Conservation (phyloP, 2,113 vertebrate species). For the Dendropsophus ebraccatus region DNA sequence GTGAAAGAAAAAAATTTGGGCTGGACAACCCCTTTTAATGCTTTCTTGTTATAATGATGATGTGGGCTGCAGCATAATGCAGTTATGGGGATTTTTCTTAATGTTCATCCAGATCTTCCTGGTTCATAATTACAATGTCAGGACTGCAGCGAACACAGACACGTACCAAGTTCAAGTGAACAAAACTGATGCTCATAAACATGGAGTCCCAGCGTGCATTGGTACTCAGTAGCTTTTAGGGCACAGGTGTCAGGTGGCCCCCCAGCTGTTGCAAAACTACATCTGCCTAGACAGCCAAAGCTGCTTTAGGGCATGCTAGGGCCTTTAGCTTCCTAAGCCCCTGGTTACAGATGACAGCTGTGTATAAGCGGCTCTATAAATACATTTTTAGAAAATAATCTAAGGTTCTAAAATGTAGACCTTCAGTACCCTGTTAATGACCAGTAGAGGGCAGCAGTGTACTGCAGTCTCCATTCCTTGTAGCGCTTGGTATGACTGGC, state of each 20-base stretch:
- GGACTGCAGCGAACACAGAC: background rate
- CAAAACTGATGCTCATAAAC: too few relatives aligned
- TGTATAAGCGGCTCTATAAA: background rate
- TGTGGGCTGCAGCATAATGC: background rate
- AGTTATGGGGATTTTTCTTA: background rate
- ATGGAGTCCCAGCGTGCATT: too few relatives aligned
- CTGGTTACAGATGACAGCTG: background rate
- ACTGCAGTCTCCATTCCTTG: background rate
- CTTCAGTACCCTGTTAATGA: background rate
- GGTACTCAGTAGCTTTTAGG: too few relatives aligned
- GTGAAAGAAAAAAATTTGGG: too few relatives aligned
- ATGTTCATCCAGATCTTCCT: background rate
- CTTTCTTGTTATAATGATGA: too few relatives aligned
- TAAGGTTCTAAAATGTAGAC: background rate
- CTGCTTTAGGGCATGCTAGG: background rate
- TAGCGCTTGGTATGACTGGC: background rate
- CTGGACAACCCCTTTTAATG: too few relatives aligned
- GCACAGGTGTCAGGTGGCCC: too few relatives aligned
- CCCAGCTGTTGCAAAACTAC: too few relatives aligned
- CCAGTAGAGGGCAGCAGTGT: slow-evolving; percentile 47
- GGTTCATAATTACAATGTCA: background rate
- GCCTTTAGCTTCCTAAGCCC: background rate
- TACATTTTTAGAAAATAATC: background rate
- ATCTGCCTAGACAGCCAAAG: too few relatives aligned
- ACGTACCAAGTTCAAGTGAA: background rate